Base-by-base conservation (phyloP, 2,888 invertebrate species). In the Disparrhopalites patrizii region DNA sequence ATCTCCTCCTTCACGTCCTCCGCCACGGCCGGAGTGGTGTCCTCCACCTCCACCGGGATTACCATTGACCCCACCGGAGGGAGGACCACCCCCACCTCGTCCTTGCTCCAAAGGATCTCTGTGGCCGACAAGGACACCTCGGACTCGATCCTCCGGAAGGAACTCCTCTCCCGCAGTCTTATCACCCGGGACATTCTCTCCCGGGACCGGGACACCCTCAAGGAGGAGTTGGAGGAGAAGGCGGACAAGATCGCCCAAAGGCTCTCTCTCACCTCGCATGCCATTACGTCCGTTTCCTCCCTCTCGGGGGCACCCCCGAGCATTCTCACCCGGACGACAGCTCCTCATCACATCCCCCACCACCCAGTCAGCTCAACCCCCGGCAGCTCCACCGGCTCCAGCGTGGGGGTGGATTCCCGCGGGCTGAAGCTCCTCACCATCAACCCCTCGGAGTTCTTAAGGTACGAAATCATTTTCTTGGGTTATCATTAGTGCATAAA, bases 381-480 rank as follows among this genome's bases (percentile, higher is more conserved):
- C 66, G 87, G 84, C 76, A 76, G 79, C 77, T 79, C 66, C 79
- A 78, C 76, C 51, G 38, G 30, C 4, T 86, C 89, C 66, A 38
- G 15, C 18, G 27, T 50, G 50, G 23, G 23, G 20, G 25, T 4
- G 88, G 77, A 83, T 82, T 75, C 88, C 87, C 79, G 81, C 77
- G n/a, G n/a, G n/a, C 80, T 81, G 76, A 82, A 87, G 77, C 86
- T 88, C 78, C 71, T 75, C 30, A 75, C 75, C 13, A 75, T 75
- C 65, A 75, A 75, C 69, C 75, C 75, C 65, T 75, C 75, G 62
- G 74, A 73, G 83, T 93, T 93, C 81, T 85, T 90, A 77, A 92
- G 93, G 82, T 60, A 60, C 50, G n/a, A n/a, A n/a, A n/a, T n/a
- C n/a, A n/a, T n/a, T n/a, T n/a, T n/a, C n/a, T n/a, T n/a, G n/a